Evolutionary conservation across 2,113 vertebrate species (phyloP).

Genomic region (Setophaga coronata): DNA sequence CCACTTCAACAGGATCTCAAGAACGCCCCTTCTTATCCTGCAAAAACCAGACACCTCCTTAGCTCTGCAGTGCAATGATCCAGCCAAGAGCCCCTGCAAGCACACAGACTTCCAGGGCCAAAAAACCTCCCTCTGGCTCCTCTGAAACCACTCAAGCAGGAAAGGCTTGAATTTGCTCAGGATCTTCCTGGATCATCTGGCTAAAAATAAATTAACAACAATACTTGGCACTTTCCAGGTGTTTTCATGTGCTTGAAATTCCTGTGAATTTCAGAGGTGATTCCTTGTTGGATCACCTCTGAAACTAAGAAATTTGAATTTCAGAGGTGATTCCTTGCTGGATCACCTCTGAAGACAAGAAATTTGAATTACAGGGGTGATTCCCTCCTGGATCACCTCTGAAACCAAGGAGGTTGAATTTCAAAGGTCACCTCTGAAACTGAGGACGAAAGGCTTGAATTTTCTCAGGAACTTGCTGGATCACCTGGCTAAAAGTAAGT

Average conservation of each 20-base stretch:
- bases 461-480: neutral
- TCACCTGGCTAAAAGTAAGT: neutral
- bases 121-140: neutral
- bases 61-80: neutral
- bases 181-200: neutral
- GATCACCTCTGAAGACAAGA: neutral
- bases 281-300: no score
- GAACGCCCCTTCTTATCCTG: slow-evolving; percentile 34
- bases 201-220: neutral
- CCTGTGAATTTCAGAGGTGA: no score
- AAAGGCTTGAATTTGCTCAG: neutral
- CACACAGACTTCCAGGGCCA: neutral
- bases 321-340: neutral
- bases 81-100: neutral
- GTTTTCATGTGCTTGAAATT: neutral
- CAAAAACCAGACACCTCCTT: slow-evolving; percentile 38
- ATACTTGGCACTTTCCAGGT: neutral
- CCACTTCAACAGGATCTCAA: slow-evolving; percentile 30
- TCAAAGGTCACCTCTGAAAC: neutral
- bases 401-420: neutral
- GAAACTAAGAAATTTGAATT: neutral
- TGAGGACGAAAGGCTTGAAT: neutral
- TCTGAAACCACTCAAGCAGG: neutral
- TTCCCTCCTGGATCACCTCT: neutral
- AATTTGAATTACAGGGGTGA: neutral